phyloP scores from a whole-genome alignment of 2,888 invertebrate genomes.

The Drosophila ezoana region DNA sequence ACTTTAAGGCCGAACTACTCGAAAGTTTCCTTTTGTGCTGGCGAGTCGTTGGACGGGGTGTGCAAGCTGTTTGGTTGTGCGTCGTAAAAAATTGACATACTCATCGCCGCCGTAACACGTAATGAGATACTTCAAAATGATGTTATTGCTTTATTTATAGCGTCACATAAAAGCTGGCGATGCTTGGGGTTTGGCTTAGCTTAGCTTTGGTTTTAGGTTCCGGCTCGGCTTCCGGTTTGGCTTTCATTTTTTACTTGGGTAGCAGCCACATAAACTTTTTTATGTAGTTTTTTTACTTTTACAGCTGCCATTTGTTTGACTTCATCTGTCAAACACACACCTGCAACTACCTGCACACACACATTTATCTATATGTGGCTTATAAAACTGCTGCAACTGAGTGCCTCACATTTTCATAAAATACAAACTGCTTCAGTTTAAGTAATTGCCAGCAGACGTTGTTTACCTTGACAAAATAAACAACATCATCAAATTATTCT shows the following conservation, averaged over 20 bases:
- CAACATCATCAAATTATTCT: slow-evolving; percentile 3
- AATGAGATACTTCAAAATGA: slow-evolving; percentile 81
- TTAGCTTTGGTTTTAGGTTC: slow-evolving; percentile 41
- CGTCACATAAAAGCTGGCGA: slow-evolving; percentile 61
- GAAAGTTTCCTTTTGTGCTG: slow-evolving; percentile 41
- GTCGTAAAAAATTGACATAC: slow-evolving; percentile 73
- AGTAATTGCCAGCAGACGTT: slow-evolving; percentile 37
- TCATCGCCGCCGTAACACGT: slow-evolving; percentile 72
- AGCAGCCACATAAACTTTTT: slow-evolving; percentile 47
- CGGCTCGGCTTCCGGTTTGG: slow-evolving; percentile 6
- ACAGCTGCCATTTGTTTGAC: slow-evolving; percentile 42
- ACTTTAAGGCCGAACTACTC: slow-evolving; percentile 63
- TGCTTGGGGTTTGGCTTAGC: slow-evolving; percentile 27
- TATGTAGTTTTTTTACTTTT: slow-evolving; percentile 64
- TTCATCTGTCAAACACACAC: slow-evolving; percentile 16
- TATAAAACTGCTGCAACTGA: slow-evolving; percentile 40
- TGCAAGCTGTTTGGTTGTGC: slow-evolving; percentile 16
- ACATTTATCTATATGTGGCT: slow-evolving; percentile 6
- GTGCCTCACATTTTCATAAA: slow-evolving; percentile 36
- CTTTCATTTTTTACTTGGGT: slow-evolving; percentile 24
- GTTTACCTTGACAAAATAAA: slow-evolving; percentile 17
- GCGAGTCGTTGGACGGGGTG: slow-evolving; percentile 15
- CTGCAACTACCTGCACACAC: slow-evolving; percentile 4
- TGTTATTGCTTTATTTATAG: slow-evolving; percentile 81
- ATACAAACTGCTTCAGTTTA: slow-evolving; percentile 35